Conservation (phyloP, 2,888 invertebrate genomes). For the Petrophora chlorosata region DNA sequence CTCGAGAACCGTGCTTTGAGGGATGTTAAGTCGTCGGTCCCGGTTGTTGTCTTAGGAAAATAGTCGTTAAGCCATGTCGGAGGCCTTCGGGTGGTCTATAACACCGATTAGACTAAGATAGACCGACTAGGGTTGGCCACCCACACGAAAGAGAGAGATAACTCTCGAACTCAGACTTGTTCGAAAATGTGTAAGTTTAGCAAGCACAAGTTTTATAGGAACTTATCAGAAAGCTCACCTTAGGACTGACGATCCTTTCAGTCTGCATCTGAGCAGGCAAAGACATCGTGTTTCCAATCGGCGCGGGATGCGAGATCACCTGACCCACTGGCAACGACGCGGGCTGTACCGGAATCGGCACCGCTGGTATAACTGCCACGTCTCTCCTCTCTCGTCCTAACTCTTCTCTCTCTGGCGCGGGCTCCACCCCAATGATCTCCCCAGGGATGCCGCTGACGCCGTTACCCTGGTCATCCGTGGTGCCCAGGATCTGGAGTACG, state of each 20-base stretch:
- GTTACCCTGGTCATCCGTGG: slow-evolving; percentile 86
- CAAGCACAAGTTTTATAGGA: too few relatives aligned
- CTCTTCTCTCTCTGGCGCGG: slow-evolving; percentile 67
- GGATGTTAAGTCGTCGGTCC: too few relatives aligned
- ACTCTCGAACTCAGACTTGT: too few relatives aligned
- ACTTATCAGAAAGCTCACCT: too few relatives aligned
- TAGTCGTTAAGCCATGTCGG: too few relatives aligned
- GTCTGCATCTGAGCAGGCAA: slow-evolving; percentile 40
- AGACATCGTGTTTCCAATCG: slow-evolving; percentile 32
- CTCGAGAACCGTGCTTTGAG: too few relatives aligned
- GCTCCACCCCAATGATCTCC: slow-evolving; percentile 85
- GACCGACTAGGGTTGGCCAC: too few relatives aligned
- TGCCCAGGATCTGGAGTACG: slow-evolving; percentile 89
- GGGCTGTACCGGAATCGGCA: slow-evolving; percentile 31
- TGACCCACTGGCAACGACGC: slow-evolving; percentile 9
- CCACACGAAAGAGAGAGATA: too few relatives aligned
- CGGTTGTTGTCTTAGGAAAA: too few relatives aligned
- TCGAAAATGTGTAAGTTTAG: neutral
- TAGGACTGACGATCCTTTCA: slow-evolving; percentile 53
- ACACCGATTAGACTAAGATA: too few relatives aligned
- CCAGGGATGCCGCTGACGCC: slow-evolving; percentile 86
- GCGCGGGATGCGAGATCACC: slow-evolving; percentile 5
- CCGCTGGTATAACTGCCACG: slow-evolving; percentile 32
- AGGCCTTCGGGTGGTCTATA: too few relatives aligned
- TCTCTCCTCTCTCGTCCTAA: slow-evolving; percentile 31